Evolutionary conservation across 2,888 invertebrate genomes (phyloP), one percentile per base, ranked within the genome.

Genomic region (Eupithecia subumbrata): DNA sequence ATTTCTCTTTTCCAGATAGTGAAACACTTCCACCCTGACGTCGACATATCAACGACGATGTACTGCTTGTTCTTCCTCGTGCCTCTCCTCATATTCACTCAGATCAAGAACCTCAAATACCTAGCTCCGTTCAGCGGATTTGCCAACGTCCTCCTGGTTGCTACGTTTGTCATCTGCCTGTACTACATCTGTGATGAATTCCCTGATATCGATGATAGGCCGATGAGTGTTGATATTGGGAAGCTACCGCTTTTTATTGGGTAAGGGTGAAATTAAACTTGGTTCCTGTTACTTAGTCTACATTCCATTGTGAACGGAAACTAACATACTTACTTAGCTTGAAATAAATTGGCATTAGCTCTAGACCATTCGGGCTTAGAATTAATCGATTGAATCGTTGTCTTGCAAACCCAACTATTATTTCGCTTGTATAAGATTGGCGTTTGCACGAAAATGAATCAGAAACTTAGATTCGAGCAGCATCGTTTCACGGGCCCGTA

Each of bases 51-150:
- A 30, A 83, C 84, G n/a, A 85, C 84, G 0, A 87, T 89, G 83
- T 95, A 94, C 82, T 95, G 89, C 80, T 85, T 91, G 1, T 92
- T 94, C 83, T 91, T 94, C 78, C 79, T 93, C 52, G 84, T 91
- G 0, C 95, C 95, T 0, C 87, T 95, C 12, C 83, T 95, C 0
- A 43, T 90, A 64, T 92, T 95, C 79, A 94, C 94, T 1, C 95
- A 95, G 82, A 96, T 98, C 79, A 95, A 97, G 81, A 96, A 97
- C 83, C 95, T 99, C 0, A 97, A 97, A 86, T 97, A 96, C 85
- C 92, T 99, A 77, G 98, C 99, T 2, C 98, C 98, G 0, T 98
- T 98, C 88, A 99, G 99, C 0, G 96, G 97, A 76, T 92, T 98
- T 68, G 99, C 99, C 63, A 99, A 99, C 87, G 78, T 97, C 16